These are phyloP conservation scores for Lophotriccus pileatus DNA, from an alignment of 2,797 vertebrate genomes.

Conservation along the genomic window DNA sequence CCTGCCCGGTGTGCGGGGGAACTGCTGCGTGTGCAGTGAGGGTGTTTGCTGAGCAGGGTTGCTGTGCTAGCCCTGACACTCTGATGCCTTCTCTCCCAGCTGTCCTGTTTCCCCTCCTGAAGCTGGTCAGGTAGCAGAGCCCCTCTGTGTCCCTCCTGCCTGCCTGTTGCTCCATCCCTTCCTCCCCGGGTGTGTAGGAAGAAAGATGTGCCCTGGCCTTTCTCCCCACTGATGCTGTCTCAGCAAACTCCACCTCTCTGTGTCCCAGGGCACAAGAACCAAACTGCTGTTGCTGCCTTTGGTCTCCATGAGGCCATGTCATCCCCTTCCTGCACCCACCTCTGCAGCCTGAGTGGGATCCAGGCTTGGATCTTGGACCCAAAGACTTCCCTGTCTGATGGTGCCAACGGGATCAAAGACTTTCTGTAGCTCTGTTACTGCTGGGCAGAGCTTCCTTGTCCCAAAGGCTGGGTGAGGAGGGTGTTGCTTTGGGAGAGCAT, in stretches of 20 bases:
- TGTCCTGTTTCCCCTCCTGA: not conserved
- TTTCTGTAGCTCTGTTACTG: not conserved
- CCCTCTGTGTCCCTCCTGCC: not conserved
- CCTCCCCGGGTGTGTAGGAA: not conserved
- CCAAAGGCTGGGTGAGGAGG: too few species aligned
- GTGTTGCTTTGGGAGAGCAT: fast-evolving
- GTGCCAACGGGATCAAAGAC: not conserved
- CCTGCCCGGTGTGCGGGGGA: fast-evolving
- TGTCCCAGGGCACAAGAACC: fast-evolving
- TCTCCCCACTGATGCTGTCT: not conserved
- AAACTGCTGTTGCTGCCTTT: fast-evolving
- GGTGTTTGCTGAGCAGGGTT: fast-evolving
- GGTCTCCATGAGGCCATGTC: fast-evolving
- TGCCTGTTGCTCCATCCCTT: not conserved
- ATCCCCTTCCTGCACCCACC: not conserved
- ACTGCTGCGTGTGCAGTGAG: fast-evolving
- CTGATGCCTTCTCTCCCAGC: not conserved
- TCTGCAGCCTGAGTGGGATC: not conserved
- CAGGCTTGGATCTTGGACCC: not conserved
- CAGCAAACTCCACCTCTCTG: not conserved
- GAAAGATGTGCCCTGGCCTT: not conserved
- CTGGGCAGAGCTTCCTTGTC: not conserved
- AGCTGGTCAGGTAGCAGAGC: not conserved
- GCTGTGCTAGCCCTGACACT: not conserved
- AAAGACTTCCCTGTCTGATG: fast-evolving